Conservation (phyloP, 2,113 vertebrate genomes). For the Carassius gibelio region DNA sequence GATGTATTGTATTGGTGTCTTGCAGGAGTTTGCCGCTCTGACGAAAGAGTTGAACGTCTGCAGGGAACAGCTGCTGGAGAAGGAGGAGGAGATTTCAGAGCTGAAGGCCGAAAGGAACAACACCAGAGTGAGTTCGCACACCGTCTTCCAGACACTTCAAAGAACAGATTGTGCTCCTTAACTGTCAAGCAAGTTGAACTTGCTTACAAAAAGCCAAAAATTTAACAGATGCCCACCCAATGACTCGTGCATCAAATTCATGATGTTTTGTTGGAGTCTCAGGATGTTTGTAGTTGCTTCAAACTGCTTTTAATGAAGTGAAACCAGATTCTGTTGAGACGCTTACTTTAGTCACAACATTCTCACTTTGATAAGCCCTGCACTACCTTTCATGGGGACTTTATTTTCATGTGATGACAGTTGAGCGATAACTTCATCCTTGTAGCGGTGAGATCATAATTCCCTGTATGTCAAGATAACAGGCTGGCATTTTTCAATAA, state of each 20-base stretch:
- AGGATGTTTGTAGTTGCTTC: neutral
- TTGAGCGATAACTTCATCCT: neutral
- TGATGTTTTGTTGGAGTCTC: neutral
- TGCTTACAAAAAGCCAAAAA: slow-evolving; percentile 8
- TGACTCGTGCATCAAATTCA: neutral
- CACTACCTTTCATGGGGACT: neutral
- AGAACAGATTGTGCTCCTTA: neutral
- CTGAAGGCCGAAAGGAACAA: slow-evolving; percentile 99
- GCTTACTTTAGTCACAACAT: neutral
- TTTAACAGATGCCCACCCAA: neutral
- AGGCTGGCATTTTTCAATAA: slow-evolving; percentile 2
- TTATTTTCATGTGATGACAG: neutral
- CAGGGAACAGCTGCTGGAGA: slow-evolving; percentile 95
- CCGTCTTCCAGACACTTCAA: slow-evolving; percentile 1
- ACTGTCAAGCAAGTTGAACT: neutral
- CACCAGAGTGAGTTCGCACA: slow-evolving; percentile 82
- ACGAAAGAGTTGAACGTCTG: slow-evolving; percentile 97
- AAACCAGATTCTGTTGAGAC: neutral
- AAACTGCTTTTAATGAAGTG: neutral
- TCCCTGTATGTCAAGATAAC: neutral
- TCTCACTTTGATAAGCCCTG: neutral
- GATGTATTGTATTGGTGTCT: slow-evolving; percentile 24
- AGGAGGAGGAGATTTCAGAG: slow-evolving; percentile 98
- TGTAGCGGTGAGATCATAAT: neutral
- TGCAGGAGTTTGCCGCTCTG: slow-evolving; percentile 94